These are phyloP conservation scores for Perdix hodgsoniae DNA, from an alignment of 2,797 vertebrate species.

Conservation along the genomic window DNA sequence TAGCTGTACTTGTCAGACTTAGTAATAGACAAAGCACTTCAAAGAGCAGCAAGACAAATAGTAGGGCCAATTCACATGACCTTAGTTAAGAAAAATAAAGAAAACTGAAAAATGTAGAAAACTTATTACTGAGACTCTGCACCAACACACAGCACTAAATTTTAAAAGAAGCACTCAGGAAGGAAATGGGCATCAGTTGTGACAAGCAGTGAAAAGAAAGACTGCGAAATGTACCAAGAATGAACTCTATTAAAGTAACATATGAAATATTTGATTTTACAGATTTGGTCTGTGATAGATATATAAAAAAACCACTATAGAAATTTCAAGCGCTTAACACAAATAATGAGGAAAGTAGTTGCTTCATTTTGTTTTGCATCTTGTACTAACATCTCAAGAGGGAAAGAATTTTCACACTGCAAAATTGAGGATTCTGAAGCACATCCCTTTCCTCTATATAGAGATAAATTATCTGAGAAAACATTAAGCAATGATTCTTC, in stretches of 20 bases:
- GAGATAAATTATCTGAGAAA: background rate
- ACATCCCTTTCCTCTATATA: background rate
- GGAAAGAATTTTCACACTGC: background rate
- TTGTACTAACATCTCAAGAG: background rate
- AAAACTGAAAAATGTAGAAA: background rate
- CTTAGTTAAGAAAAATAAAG: conserved; percentile 43
- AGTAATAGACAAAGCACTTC: conserved; percentile 29
- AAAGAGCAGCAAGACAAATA: conserved; percentile 39
- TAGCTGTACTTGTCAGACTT: conserved; percentile 16
- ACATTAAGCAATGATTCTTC: background rate
- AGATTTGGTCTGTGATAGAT: background rate
- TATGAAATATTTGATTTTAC: background rate
- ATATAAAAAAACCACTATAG: background rate
- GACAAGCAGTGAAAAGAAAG: background rate
- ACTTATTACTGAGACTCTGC: background rate
- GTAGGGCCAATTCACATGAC: conserved; percentile 22
- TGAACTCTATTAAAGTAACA: background rate
- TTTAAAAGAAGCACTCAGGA: background rate
- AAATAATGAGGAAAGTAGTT: background rate
- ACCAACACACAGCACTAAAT: background rate
- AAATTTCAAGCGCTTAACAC: background rate
- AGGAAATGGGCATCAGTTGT: background rate
- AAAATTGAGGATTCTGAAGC: background rate
- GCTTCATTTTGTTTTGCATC: background rate
- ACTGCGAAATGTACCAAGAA: background rate